These are phyloP conservation scores for Yponomeuta malinellus DNA, from an alignment of 2,888 invertebrate species.

Conservation along the genomic window DNA sequence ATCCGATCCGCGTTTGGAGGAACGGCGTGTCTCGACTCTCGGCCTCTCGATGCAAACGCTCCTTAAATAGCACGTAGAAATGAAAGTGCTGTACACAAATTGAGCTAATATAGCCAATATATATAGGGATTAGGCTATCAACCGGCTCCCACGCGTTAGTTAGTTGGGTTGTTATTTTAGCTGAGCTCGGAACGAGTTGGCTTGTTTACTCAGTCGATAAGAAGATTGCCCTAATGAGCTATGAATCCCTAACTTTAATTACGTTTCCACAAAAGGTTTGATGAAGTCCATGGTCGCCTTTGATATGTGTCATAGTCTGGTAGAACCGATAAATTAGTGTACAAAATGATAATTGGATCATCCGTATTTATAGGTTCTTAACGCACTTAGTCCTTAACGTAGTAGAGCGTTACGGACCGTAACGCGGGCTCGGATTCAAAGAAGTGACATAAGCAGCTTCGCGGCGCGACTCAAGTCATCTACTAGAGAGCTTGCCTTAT, in stretches of 20 bases:
- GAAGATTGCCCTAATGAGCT: constrained; percentile 5
- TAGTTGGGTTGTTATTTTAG: constrained; percentile 16
- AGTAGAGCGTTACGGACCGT: too few relatives aligned
- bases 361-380: not conserved
- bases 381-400: too few relatives aligned
- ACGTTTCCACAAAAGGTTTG: not conserved
- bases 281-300: too few relatives aligned
- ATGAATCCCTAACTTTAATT: not conserved
- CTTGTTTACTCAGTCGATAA: not conserved
- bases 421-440: not conserved
- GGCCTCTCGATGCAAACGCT: not conserved
- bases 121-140: not conserved
- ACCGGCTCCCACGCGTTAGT: not conserved
- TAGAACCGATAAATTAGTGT: not conserved
- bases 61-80: not conserved
- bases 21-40: not conserved
- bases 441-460: not conserved
- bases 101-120: not conserved
- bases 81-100: not conserved
- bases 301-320: not conserved
- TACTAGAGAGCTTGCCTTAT: constrained; percentile 1
- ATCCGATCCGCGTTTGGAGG: constrained; percentile 23
- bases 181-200: constrained; percentile 16
- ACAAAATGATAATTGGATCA: not conserved
- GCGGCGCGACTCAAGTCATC: not conserved